Conservation (phyloP, 2,113 vertebrate species). For the Chloropsis cyanopogon region DNA sequence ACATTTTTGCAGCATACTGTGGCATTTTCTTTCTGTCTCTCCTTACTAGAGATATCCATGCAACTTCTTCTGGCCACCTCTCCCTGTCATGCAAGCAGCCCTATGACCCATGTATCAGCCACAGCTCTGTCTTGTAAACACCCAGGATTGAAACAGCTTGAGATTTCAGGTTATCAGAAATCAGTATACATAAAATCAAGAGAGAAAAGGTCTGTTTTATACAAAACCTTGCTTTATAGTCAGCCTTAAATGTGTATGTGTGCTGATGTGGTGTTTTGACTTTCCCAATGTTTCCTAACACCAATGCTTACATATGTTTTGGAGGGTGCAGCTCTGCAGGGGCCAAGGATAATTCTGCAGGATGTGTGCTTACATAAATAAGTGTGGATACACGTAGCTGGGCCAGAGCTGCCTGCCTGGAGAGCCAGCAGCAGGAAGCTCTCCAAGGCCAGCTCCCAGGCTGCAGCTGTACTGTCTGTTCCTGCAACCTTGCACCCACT, state of each 20-base stretch:
- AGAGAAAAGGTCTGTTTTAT: neutral
- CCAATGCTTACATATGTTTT: constrained; percentile 20
- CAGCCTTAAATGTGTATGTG: neutral
- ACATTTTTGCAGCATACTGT: accelerated
- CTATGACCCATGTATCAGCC: neutral
- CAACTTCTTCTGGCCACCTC: neutral
- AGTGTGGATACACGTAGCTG: constrained; percentile 32
- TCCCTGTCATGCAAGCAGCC: neutral
- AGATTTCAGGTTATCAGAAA: neutral
- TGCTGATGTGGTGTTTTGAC: constrained; percentile 38
- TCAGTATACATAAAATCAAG: neutral
- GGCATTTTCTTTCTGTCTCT: neutral
- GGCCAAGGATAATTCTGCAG: constrained; percentile 51
- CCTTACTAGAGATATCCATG: neutral
- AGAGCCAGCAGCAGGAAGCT: neutral
- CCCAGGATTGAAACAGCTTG: neutral
- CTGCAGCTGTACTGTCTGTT: neutral
- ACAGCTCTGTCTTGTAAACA: neutral
- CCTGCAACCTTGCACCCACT: neutral
- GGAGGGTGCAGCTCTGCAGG: neutral
- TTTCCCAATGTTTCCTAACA: neutral
- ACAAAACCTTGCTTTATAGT: neutral
- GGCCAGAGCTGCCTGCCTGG: neutral
- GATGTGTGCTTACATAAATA: neutral
- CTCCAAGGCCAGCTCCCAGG: neutral